These are phyloP conservation scores for Parasteatoda tepidariorum DNA, from an alignment of 1,140 invertebrate species.

Conservation along the genomic window DNA sequence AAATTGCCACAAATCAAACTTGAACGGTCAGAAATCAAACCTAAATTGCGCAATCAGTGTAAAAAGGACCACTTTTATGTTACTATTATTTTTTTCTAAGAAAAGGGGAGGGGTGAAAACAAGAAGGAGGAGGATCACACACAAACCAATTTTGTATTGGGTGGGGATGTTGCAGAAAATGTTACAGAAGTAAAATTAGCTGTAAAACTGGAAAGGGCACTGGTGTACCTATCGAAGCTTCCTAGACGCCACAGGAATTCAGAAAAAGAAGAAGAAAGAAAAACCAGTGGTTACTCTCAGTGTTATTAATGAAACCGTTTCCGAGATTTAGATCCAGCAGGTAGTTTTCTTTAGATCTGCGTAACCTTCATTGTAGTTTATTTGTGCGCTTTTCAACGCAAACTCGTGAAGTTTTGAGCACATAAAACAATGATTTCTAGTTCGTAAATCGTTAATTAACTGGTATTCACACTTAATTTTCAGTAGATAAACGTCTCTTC, in stretches of 20 bases:
- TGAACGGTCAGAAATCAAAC: background rate
- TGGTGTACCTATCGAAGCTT: background rate
- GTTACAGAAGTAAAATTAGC: background rate
- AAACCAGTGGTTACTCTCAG: slow-evolving; percentile 11
- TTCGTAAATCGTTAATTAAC: no score
- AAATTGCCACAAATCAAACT: slow-evolving; percentile 6
- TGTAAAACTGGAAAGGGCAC: slow-evolving; percentile 5
- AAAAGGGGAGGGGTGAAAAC: background rate
- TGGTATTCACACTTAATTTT: no score
- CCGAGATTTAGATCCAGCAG: slow-evolving; percentile 13
- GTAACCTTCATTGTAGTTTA: background rate
- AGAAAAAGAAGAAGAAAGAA: slow-evolving; percentile 6
- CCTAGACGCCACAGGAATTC: slow-evolving; percentile 4
- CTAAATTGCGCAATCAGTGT: slow-evolving; percentile 3
- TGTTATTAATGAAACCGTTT: slow-evolving; percentile 46
- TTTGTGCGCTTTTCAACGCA: background rate
- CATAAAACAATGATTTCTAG: no score
- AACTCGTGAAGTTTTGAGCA: background rate
- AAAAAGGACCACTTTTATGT: no score
- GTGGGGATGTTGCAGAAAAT: background rate
- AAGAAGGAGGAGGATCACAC: background rate
- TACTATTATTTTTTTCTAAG: no score
- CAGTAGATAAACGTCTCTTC: no score
- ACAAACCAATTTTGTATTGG: slow-evolving; percentile 1
- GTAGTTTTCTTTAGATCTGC: slow-evolving; percentile 3